These are phyloP conservation scores for Plusia festucae DNA, from an alignment of 2,888 invertebrate species.

Conservation along the genomic window DNA sequence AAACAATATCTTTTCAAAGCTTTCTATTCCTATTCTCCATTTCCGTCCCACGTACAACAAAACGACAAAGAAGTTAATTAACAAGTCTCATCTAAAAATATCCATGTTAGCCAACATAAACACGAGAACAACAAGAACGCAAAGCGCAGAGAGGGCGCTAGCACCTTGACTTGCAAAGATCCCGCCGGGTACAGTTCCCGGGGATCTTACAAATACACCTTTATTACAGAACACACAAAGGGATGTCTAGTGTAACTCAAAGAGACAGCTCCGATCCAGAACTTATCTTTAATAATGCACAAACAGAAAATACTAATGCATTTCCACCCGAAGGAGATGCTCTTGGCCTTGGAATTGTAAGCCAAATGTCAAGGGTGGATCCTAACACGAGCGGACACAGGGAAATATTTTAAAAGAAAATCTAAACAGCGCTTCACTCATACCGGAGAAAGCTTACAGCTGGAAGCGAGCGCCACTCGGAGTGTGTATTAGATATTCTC, in stretches of 20 bases:
- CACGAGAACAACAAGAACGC: background rate
- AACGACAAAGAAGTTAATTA: background rate
- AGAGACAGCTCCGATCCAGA: background rate
- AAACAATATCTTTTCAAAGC: no score
- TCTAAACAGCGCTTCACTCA: background rate
- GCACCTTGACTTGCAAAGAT: background rate
- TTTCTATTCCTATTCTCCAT: background rate
- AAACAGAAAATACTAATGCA: constrained; percentile 13
- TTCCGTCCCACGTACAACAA: background rate
- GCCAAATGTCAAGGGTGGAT: constrained; percentile 33
- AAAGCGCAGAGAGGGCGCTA: background rate
- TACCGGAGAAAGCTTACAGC: constrained; percentile 8
- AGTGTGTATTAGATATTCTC: constrained; percentile 12
- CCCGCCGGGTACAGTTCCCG: background rate
- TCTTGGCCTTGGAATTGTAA: constrained; percentile 23
- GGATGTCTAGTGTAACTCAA: constrained; percentile 2
- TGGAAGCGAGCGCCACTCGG: constrained; percentile 14
- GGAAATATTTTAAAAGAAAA: constrained; percentile 14
- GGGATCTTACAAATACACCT: background rate
- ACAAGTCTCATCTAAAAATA: background rate
- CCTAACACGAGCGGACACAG: constrained; percentile 7
- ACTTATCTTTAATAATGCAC: constrained; percentile 5
- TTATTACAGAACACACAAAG: constrained; percentile 1
- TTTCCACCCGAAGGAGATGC: constrained; percentile 3
- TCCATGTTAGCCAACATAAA: background rate